Evolutionary conservation across 2,113 vertebrate genomes (phyloP), one percentile per base, ranked within the genome.

Genomic region (Proteles cristata): DNA sequence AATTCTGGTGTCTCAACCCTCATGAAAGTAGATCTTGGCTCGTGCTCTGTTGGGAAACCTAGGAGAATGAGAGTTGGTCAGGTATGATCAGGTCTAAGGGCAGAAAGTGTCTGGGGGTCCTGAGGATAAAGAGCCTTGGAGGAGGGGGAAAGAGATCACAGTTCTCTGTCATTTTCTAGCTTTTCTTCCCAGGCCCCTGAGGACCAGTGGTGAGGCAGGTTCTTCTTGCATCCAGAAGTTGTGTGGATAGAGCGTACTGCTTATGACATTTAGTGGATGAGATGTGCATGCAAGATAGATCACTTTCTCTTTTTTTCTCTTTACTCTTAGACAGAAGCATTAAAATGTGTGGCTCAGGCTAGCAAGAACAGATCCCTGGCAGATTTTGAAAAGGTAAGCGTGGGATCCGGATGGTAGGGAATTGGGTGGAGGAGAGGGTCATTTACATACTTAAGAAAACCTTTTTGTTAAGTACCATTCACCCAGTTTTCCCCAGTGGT

Each of bases 311-410:
- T 23, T 61, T 85, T 91, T 68, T 96, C 65, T 97, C 61, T 90
- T 98, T 98, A 80, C 94, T 97, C 94, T 35, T 98, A 99, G 99
- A 99, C 99, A 97, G 99, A 99, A 98, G 99, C 99, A 79, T 98
- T 99, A 98, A 99, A 99, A 98, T 99, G 99, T 92, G 99, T 99
- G 98, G 99, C 99, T 88, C 99, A 99, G 98, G 99, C 99, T 97
- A 99, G 99, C 98, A 99, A 99, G 99, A 99, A 99, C 99, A 99
- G 99, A 97, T 99, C 99, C 1, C 99, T 99, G 99, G 99, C 99
- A 96, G 99, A 99, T 97, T 99, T 99, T 98, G 99, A 99, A 98
- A 99, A 99, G 99, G 99, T 99, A 98, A 99, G 99, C 96, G 80
- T 86, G 94, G 21, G 68, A 50, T 48, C 87, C 92, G 89, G 65